These are phyloP conservation scores for Notarius quadriscutis DNA, from an alignment of 2,113 vertebrate genomes.

Conservation along the genomic window DNA sequence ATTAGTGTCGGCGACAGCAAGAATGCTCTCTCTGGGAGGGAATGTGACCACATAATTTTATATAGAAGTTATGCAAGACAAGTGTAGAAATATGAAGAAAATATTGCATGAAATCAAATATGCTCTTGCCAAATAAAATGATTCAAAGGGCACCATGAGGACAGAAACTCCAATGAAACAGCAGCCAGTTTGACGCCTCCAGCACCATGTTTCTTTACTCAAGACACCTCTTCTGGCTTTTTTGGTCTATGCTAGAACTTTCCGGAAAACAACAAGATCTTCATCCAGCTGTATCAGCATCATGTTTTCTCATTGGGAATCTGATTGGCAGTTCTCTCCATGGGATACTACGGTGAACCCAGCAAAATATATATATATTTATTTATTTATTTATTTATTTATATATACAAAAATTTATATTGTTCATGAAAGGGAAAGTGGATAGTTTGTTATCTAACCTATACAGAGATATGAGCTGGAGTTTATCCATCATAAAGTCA, in stretches of 20 bases:
- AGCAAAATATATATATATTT: neutral
- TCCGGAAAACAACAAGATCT: conserved; percentile 17
- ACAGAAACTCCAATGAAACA: conserved; percentile 35
- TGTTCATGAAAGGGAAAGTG: neutral
- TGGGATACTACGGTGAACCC: conserved; percentile 54
- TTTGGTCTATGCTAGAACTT: neutral
- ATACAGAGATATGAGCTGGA: neutral
- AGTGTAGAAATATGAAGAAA: conserved; percentile 46
- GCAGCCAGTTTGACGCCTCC: conserved; percentile 9
- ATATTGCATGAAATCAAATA: conserved; percentile 43
- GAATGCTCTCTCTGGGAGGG: neutral
- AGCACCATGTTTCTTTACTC: conserved; percentile 12
- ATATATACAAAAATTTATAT: neutral
- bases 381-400: neutral
- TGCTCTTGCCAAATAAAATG: conserved; percentile 50
- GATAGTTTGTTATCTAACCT: neutral
- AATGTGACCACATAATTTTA: conserved; percentile 38
- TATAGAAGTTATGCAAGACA: conserved; percentile 43
- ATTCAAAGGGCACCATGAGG: conserved; percentile 16
- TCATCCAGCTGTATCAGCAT: conserved; percentile 66
- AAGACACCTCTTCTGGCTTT: conserved; percentile 7
- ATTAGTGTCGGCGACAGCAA: conserved; percentile 3
- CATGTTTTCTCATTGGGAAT: conserved; percentile 59
- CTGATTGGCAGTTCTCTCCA: conserved; percentile 64
- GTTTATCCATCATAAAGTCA: neutral